Conservation (phyloP, 2,113 vertebrate genomes). For the Hemiscyllium ocellatum region DNA sequence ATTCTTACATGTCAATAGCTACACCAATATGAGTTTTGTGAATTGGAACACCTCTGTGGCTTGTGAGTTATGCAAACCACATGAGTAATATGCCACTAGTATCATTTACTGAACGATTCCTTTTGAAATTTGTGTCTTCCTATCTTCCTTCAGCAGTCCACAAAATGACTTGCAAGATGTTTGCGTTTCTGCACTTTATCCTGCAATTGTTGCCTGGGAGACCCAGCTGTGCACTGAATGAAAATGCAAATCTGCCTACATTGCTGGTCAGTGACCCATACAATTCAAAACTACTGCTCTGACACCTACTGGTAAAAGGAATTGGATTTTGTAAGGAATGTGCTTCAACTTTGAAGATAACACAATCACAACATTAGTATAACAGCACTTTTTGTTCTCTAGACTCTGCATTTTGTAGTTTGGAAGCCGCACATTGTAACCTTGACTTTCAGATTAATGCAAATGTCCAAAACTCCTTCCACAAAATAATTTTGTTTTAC, state of each 20-base stretch:
- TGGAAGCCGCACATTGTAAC: neutral
- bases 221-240: slow-evolving; percentile 30
- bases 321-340: neutral
- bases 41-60: neutral
- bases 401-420: neutral
- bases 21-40: neutral
- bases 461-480: neutral
- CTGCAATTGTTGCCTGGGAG: slow-evolving; percentile 31
- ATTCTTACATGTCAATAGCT: neutral
- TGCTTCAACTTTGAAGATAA: slow-evolving; percentile 19
- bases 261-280: slow-evolving; percentile 27
- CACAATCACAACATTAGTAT: neutral
- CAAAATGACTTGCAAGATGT: slow-evolving; percentile 23
- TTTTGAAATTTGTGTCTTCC: slow-evolving; percentile 30
- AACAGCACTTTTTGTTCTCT: neutral
- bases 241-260: slow-evolving; percentile 19
- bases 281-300: slow-evolving; percentile 19
- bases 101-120: neutral
- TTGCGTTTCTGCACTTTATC: slow-evolving; percentile 12
- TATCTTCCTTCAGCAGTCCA: neutral
- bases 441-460: neutral
- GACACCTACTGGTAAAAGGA: slow-evolving; percentile 30
- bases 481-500: slow-evolving; percentile 8
- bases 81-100: neutral
- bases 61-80: neutral